Evolutionary conservation across 2,888 invertebrate species (phyloP).

Genomic region (Adineta ricciae): DNA sequence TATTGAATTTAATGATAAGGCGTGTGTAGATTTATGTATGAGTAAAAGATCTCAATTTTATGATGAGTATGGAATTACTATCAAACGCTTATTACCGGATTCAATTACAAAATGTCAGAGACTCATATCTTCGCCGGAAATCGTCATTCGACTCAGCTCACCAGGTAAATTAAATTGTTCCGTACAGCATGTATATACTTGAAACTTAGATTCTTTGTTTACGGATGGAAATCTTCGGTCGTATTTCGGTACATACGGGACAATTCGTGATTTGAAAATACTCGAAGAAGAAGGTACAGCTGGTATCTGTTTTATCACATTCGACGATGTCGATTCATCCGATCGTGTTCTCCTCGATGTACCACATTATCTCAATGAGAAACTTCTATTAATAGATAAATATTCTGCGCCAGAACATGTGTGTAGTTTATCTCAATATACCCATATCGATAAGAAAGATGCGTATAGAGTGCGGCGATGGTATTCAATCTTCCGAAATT

Average conservation of each 20-base stretch:
- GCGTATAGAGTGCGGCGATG: background rate
- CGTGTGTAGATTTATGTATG: background rate
- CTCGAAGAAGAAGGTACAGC: background rate
- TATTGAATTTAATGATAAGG: background rate
- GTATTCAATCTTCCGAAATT: background rate
- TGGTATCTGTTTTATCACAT: background rate
- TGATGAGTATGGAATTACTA: background rate
- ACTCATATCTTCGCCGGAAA: background rate
- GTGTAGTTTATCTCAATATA: background rate
- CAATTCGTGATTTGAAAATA: background rate
- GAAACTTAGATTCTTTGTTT: background rate
- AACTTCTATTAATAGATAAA: background rate
- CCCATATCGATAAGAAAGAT: background rate
- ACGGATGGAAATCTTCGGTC: background rate
- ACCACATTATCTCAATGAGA: background rate
- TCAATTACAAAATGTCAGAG: background rate
- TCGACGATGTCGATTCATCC: background rate
- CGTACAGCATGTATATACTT: too few relatives aligned
- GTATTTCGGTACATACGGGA: background rate
- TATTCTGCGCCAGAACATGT: background rate
- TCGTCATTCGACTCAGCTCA: background rate
- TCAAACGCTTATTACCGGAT: conserved; percentile 2
- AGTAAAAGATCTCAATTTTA: background rate
- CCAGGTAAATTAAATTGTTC: background rate
- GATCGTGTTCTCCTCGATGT: background rate